Base-by-base conservation (phyloP, 1,140 invertebrate genomes). In the Formica selysi region DNA sequence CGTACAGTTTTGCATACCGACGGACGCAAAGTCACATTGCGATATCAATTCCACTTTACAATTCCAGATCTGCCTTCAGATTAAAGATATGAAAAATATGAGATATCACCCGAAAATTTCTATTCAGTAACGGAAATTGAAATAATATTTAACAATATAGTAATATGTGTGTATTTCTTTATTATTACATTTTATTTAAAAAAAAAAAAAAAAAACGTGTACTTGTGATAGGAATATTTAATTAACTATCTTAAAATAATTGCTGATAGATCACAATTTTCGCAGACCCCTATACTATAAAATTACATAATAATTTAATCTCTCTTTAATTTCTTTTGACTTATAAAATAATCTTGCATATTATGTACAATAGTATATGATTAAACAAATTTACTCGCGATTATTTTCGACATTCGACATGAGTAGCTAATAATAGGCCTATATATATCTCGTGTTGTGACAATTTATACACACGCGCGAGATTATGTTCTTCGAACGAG, bases 21-120 rank as follows among this genome's bases (percentile, higher is more conserved):
- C 87, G 84, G 71, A 89, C 87, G 86, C 68, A 88, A 84, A 89
- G 88, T 91, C 76, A 54, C 83, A 70, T 87, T 89, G 73, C 92
- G 90, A 92, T 92, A 91, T 90, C 88, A 88, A 92, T 92, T 91
- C 87, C 89, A 81, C 76, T 73, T 81, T 67, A 36, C 38, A 44
- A 83, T 74, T 19, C 38, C 26, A 48, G 54, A 83, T 74, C 38
- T 61, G 44, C 29, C 29, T 70, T 26, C 29, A 36, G 64, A 68
- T 68, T 11, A 68, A 32, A 79, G 38, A 51, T 19, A n/a, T 7
- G 36, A 76, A 51, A 54, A 16, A 76, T 61, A 29, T 59, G 10
- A 54, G 29, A 79, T 26, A 22, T 74, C 32, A 59, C 38, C 54
- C 16, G 2, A 64, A 38, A 38, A 78, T 38, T 26, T 80, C 32